Conservation (phyloP, 2,888 invertebrate genomes). For the Cistogaster globosa region DNA sequence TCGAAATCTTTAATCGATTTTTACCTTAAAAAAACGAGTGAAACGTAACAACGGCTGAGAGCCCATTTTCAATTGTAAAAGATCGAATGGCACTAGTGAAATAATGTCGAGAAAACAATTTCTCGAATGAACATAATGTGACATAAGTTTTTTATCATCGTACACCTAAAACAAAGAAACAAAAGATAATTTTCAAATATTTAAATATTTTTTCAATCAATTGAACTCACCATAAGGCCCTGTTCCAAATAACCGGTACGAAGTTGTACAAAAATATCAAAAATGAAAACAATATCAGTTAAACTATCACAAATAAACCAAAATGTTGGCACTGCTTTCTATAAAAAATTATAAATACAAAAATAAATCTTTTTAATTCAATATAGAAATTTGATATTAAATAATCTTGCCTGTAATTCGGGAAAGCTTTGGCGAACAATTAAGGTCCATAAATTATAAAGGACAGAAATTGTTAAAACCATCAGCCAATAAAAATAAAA, state of each 20-base stretch:
- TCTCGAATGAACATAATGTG: slow-evolving; percentile 93
- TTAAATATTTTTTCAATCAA: background rate
- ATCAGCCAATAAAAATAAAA: slow-evolving; percentile 98
- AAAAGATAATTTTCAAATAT: background rate
- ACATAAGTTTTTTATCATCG: slow-evolving; percentile 94
- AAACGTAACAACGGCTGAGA: slow-evolving; percentile 94
- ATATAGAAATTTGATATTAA: background rate
- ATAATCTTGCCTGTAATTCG: slow-evolving; percentile 87
- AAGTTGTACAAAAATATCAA: slow-evolving; percentile 95
- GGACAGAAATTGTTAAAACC: slow-evolving; percentile 93
- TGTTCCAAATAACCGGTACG: slow-evolving; percentile 97
- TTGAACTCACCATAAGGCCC: slow-evolving; percentile 89
- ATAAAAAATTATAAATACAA: slow-evolving; percentile 75
- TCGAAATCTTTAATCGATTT: too few species aligned
- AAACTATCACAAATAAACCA: slow-evolving; percentile 93
- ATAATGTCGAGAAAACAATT: slow-evolving; percentile 93
- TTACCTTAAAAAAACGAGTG: slow-evolving; percentile 93
- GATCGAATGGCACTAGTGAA: slow-evolving; percentile 92
- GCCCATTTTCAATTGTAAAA: slow-evolving; percentile 92
- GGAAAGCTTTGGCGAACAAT: slow-evolving; percentile 97
- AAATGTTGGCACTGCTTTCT: slow-evolving; percentile 88
- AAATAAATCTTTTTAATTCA: background rate
- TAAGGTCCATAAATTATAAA: slow-evolving; percentile 97
- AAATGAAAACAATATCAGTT: slow-evolving; percentile 93
- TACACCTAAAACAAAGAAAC: slow-evolving; percentile 87